Evolutionary conservation across 2,888 invertebrate genomes (phyloP).

Genomic region (Brenthis ino): DNA sequence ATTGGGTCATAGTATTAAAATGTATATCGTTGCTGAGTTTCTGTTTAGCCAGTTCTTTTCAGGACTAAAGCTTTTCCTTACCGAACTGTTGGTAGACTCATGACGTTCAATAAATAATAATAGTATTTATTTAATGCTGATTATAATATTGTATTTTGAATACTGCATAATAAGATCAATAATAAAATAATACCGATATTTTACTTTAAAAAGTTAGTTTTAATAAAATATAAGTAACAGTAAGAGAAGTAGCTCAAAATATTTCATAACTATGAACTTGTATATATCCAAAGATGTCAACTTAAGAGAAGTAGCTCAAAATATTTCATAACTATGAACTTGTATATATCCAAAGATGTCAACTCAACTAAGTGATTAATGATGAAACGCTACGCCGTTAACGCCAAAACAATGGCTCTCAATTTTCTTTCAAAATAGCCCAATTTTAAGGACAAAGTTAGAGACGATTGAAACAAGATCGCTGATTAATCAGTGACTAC

Average conservation of each 20-base stretch:
- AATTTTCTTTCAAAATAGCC: slow-evolving; percentile 29
- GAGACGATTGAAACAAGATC: slow-evolving; percentile 21
- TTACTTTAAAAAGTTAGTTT: not conserved
- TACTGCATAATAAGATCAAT: no score
- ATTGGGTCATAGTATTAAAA: no score
- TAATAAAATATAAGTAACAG: not conserved
- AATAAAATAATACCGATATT: no score
- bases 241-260: not conserved
- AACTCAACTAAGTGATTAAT: slow-evolving; percentile 31
- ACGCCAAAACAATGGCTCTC: slow-evolving; percentile 30
- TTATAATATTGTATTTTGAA: no score
- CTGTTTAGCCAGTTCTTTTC: no score
- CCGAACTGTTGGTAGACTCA: no score
- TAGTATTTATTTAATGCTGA: no score
- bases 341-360: slow-evolving; percentile 21
- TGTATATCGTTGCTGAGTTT: no score
- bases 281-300: no score
- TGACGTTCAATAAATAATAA: no score
- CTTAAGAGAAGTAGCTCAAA: not conserved
- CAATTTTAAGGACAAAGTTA: slow-evolving; percentile 23
- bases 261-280: slow-evolving; percentile 23
- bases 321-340: slow-evolving; percentile 23
- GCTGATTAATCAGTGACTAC: slow-evolving; percentile 22
- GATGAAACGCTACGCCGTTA: slow-evolving; percentile 24
- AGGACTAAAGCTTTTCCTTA: no score